Evolutionary conservation across 2,888 invertebrate species (phyloP), one percentile per base, ranked within the genome.

Genomic region (Tipula unca): DNA sequence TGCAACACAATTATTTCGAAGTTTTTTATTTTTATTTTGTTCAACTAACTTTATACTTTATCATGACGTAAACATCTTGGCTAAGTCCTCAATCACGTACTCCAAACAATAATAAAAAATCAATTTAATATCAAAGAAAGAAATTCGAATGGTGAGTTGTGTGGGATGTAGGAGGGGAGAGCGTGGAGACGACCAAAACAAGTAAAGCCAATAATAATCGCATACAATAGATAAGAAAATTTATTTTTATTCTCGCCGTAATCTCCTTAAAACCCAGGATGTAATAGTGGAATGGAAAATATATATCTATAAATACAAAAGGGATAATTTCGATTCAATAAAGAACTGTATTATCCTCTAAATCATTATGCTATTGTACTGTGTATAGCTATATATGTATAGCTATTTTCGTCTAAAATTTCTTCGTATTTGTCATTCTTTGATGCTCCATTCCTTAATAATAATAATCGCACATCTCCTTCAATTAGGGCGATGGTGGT

Each of bases 211-310:
- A 69, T 69, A 69, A 69, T 69, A 69, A 69, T 69, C 69, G 69
- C 69, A 69, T 69, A 69, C 69, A 69, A 69, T 69, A 69, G 69
- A 69, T 69, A 69, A 69, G 69, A 69, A 69, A 69, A 25, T 69
- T 69, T 69, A 69, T 69, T 69, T 69, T 20, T 48, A 48, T 48
- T 25, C 69, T 69, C 10, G 25, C 10, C 25, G 69, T 25, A 69
- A 69, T 25, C 69, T 69, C 69, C 25, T 25, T 25, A 25, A 25
- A 25, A 69, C 25, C n/a, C 25, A 69, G 25, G 69, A 69, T 25
- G 5, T 69, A 25, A 13, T 69, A 25, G 69, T 69, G 10, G 13
- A 25, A 25, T 17, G 48, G 13, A 54, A 54, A n/a, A 42, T 2
- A 6, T 54, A 17, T 69, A 69, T 17, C 48, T 69, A 20, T 69